Evolutionary conservation across 2,113 vertebrate genomes (phyloP).

Genomic region (Mustela lutreola): DNA sequence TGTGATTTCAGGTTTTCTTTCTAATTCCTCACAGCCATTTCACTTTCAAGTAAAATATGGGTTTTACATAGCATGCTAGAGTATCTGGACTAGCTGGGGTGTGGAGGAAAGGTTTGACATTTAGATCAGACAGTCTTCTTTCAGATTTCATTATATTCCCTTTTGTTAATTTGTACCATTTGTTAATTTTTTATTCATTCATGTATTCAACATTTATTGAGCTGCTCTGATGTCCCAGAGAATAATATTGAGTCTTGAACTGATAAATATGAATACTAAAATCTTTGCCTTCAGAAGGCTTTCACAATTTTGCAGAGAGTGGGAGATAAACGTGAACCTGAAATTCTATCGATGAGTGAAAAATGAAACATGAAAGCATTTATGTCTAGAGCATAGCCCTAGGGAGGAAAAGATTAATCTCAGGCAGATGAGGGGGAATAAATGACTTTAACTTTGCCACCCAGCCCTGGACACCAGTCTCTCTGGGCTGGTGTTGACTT

Average conservation of each 20-base stretch:
- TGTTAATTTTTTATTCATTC: background rate
- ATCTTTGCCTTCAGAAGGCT: background rate
- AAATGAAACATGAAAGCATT: slow-evolving; percentile 43
- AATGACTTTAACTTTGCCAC: slow-evolving; percentile 39
- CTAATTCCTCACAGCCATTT: background rate
- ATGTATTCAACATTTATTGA: slow-evolving; percentile 38
- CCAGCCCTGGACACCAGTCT: background rate
- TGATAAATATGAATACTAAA: background rate
- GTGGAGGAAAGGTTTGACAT: background rate
- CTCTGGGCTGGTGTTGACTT: slow-evolving; percentile 42
- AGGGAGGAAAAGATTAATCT: slow-evolving; percentile 31
- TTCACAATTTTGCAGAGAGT: background rate
- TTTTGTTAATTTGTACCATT: background rate
- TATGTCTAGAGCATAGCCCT: background rate
- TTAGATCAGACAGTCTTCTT: background rate
- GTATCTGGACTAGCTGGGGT: background rate
- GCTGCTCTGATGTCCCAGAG: background rate
- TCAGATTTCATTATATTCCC: background rate
- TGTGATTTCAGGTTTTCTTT: background rate
- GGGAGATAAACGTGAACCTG: background rate
- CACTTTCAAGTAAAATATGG: slow-evolving; percentile 20
- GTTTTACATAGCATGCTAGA: background rate
- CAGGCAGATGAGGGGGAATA: background rate
- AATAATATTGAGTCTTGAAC: background rate
- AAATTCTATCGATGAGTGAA: slow-evolving; percentile 42